These are phyloP conservation scores for Odontocolon sp. DNA, from an alignment of 2,888 invertebrate species.

Conservation along the genomic window DNA sequence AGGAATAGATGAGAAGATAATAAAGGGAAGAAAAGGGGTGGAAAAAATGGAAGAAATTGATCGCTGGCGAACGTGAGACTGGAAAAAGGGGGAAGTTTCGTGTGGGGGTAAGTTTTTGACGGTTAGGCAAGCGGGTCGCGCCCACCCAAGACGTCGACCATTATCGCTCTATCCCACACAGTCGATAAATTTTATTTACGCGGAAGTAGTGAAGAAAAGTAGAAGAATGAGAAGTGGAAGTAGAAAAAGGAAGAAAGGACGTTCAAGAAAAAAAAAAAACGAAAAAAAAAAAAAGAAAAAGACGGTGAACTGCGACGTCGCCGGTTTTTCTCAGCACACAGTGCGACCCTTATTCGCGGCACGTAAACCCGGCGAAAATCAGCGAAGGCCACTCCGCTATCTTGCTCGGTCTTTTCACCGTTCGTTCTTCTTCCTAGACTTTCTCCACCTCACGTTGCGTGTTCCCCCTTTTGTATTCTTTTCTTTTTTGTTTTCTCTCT, in stretches of 20 bases:
- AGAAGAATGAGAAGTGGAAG: neutral
- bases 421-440: conserved; percentile 6
- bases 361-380: conserved; percentile 61
- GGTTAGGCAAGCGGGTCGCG: neutral
- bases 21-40: neutral
- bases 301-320: conserved; percentile 11
- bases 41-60: too few relatives aligned
- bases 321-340: conserved; percentile 20
- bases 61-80: too few relatives aligned
- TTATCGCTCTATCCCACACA: conserved; percentile 28
- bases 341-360: conserved; percentile 57
- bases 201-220: conserved; percentile 20
- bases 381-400: conserved; percentile 51
- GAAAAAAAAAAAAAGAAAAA: conserved; percentile 18
- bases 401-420: conserved; percentile 21
- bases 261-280: conserved; percentile 20
- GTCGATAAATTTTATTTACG: conserved; percentile 58
- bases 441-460: too few relatives aligned
- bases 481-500: neutral
- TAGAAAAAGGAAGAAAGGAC: neutral
- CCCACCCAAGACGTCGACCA: conserved; percentile 7
- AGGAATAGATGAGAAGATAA: neutral
- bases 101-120: neutral
- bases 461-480: too few relatives aligned
- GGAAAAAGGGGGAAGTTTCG: neutral